A percentile compares a stretch with the other conserved stretches of the same genome.
These are phyloP conservation scores for Acanthopagrus latus DNA, from an alignment of 2,797 vertebrate genomes.

Conservation along the genomic window DNA sequence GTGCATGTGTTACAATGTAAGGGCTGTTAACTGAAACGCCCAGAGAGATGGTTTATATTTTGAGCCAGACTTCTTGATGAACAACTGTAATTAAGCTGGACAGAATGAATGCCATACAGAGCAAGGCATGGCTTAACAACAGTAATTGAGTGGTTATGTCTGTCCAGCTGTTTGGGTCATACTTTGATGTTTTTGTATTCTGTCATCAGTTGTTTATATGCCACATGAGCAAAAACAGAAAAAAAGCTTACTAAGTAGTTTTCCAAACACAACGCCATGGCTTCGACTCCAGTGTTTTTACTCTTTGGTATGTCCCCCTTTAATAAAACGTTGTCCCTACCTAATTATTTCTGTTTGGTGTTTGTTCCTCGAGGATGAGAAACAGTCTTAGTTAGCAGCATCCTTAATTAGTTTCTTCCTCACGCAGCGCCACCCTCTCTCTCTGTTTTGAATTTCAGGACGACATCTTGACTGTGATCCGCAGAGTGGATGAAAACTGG, in stretches of 20 bases:
- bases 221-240: constrained; percentile 52
- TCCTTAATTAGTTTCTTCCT: constrained; percentile 47
- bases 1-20: constrained; percentile 45
- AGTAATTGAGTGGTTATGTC: constrained; percentile 54
- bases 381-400: constrained; percentile 44
- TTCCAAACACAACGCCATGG: constrained; percentile 18
- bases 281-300: constrained; percentile 14
- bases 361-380: constrained; percentile 49
- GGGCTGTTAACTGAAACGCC: constrained; percentile 48
- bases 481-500: constrained; percentile 99
- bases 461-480: constrained; percentile 97
- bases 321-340: constrained; percentile 47
- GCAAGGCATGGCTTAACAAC: constrained; percentile 36
- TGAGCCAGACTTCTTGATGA: constrained; percentile 61
- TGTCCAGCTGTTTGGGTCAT: constrained; percentile 55
- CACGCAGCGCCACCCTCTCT: constrained; percentile 17
- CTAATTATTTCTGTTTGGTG: constrained; percentile 52
- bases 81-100: constrained; percentile 70
- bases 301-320: constrained; percentile 22
- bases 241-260: constrained; percentile 54
- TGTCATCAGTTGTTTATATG: constrained; percentile 60
- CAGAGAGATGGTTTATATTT: constrained; percentile 55
- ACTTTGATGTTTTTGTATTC: constrained; percentile 55
- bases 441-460: constrained; percentile 85
- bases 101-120: constrained; percentile 41